Conservation (phyloP, 2,797 vertebrate species). For the Malacoraja senta region DNA sequence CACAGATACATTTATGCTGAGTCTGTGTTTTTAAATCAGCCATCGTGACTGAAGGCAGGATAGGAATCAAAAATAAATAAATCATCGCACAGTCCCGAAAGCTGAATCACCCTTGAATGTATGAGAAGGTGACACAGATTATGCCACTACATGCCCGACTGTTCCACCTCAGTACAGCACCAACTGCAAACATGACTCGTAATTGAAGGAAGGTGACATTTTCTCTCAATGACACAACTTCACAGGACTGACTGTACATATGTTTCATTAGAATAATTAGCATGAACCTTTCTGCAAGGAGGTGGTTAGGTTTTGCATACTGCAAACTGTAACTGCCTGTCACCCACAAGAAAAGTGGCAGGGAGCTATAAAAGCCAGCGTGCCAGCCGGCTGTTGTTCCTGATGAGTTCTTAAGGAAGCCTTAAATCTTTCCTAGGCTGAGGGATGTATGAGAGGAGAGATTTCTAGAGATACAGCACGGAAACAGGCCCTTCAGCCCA, state of each 20-base stretch:
- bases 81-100: background rate
- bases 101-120: background rate
- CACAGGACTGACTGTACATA: background rate
- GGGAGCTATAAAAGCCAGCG: background rate
- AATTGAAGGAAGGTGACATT: background rate
- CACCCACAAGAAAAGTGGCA: background rate
- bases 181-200: background rate
- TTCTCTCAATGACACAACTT: constrained; percentile 1
- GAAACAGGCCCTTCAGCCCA: no score
- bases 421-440: background rate
- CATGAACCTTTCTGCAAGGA: background rate
- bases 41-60: background rate
- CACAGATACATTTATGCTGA: background rate
- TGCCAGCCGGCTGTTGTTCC: background rate
- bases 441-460: background rate
- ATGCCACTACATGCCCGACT: background rate
- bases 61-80: constrained; percentile 20
- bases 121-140: background rate
- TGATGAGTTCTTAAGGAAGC: background rate
- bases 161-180: background rate
- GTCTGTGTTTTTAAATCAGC: background rate
- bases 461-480: no score
- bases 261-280: background rate
- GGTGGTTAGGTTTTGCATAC: background rate
- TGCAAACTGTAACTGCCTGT: background rate